phyloP scores from a whole-genome alignment of 2,113 vertebrate species.

The Nettapus auritus region DNA sequence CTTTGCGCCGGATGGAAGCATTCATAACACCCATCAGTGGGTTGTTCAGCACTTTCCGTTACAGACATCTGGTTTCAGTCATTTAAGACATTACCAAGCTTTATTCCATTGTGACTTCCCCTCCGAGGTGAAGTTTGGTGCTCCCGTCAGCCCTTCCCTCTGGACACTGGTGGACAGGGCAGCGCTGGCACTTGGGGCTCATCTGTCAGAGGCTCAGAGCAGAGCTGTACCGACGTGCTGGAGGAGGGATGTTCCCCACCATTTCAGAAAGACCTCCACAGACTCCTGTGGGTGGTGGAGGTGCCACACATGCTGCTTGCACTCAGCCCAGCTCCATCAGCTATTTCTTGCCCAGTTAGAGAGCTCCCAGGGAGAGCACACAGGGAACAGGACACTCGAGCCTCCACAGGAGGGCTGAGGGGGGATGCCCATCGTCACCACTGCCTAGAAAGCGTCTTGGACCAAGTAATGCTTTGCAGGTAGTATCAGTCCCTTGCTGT shows the following conservation, averaged over 20 bases:
- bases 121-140: too few relatives aligned
- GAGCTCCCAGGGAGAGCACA: background rate
- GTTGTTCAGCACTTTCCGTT: background rate
- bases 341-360: background rate
- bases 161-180: background rate
- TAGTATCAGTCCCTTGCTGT: background rate
- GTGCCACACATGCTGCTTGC: too few relatives aligned
- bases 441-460: background rate
- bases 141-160: background rate
- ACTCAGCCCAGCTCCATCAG: background rate
- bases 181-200: background rate
- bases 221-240: background rate
- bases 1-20: background rate
- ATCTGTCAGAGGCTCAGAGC: background rate
- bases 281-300: fast-evolving
- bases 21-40: background rate
- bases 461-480: background rate
- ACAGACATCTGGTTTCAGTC: background rate
- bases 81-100: background rate
- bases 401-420: background rate
- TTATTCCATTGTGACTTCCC: background rate
- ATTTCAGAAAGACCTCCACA: background rate
- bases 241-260: background rate
- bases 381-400: background rate
- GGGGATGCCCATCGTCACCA: background rate